These are phyloP conservation scores for Lordiphosa fenestrarum DNA, from an alignment of 2,888 invertebrate genomes.

Conservation along the genomic window DNA sequence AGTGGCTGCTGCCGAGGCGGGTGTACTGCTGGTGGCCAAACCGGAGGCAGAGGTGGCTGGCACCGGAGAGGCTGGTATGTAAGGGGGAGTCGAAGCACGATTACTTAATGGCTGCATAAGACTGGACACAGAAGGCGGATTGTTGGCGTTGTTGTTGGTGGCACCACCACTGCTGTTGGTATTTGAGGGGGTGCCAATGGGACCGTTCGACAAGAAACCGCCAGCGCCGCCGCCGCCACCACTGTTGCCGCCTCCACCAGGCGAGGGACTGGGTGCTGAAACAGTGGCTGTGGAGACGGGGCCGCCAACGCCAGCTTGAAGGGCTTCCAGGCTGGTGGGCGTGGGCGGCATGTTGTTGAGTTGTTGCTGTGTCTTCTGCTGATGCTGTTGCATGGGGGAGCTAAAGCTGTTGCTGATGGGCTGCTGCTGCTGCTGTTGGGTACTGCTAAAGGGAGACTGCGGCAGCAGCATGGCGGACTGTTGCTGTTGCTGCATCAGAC, in stretches of 20 bases:
- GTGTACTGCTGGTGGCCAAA: slow-evolving; percentile 58
- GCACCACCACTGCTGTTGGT: slow-evolving; percentile 75
- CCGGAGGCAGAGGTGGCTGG: slow-evolving; percentile 61
- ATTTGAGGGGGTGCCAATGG: slow-evolving; percentile 81
- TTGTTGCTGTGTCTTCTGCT: slow-evolving; percentile 69
- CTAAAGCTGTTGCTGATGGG: slow-evolving; percentile 47
- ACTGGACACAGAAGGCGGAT: slow-evolving; percentile 84
- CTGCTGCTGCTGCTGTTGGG: slow-evolving; percentile 73
- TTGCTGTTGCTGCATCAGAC: slow-evolving; percentile 73
- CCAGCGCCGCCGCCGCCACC: not conserved
- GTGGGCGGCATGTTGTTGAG: slow-evolving; percentile 81
- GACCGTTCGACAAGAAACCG: slow-evolving; percentile 79
- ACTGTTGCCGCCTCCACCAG: slow-evolving; percentile 6
- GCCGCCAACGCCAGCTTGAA: slow-evolving; percentile 58
- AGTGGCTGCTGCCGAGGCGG: slow-evolving; percentile 71
- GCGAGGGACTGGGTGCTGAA: slow-evolving; percentile 8
- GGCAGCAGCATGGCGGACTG: slow-evolving; percentile 66
- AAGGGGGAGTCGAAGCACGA: slow-evolving; percentile 81
- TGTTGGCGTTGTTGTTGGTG: slow-evolving; percentile 58
- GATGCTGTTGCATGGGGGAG: slow-evolving; percentile 68
- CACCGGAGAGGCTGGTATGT: slow-evolving; percentile 77
- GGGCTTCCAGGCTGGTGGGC: slow-evolving; percentile 81
- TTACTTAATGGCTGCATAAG: slow-evolving; percentile 82
- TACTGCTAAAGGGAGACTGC: slow-evolving; percentile 71
- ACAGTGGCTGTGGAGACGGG: too few species aligned